Evolutionary conservation across 2,888 invertebrate species (phyloP).

Genomic region (Chymomyza caudatula): DNA sequence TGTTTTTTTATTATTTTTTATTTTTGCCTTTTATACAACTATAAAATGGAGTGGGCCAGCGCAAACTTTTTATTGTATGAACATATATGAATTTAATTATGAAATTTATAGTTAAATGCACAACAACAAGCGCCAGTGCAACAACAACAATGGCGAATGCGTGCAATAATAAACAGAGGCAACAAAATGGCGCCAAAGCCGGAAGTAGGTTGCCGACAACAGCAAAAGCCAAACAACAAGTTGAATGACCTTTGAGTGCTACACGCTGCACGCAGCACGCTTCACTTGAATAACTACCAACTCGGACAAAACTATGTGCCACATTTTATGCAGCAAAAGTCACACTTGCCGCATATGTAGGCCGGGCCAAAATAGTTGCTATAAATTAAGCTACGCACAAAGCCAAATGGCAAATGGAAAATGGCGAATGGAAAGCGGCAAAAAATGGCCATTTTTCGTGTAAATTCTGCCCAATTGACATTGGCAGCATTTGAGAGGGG

Average conservation of each 20-base stretch:
- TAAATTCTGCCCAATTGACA: slow-evolving; percentile 71
- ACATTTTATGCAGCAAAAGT: slow-evolving; percentile 57
- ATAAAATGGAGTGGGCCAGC: neutral
- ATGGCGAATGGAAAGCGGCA: neutral
- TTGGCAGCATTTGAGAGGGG: slow-evolving; percentile 24
- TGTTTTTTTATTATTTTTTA: neutral
- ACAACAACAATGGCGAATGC: neutral
- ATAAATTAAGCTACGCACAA: slow-evolving; percentile 58
- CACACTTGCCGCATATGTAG: slow-evolving; percentile 28
- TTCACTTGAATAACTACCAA: neutral
- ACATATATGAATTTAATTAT: slow-evolving; percentile 60
- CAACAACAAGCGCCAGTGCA: slow-evolving; percentile 14
- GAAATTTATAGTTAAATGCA: slow-evolving; percentile 68
- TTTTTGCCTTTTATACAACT: neutral
- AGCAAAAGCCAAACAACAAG: slow-evolving; percentile 41
- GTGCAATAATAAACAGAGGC: slow-evolving; percentile 17
- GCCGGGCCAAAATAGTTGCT: slow-evolving; percentile 60
- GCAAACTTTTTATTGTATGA: slow-evolving; percentile 40
- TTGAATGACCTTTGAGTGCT: slow-evolving; percentile 59
- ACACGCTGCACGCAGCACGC: neutral
- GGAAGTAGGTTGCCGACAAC: slow-evolving; percentile 52
- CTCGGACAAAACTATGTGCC: slow-evolving; percentile 48
- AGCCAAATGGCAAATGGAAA: slow-evolving; percentile 43
- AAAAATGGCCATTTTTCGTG: slow-evolving; percentile 40
- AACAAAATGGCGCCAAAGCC: slow-evolving; percentile 63